Evolutionary conservation across 2,113 vertebrate genomes (phyloP).

Genomic region (Puntigrus tetrazona): DNA sequence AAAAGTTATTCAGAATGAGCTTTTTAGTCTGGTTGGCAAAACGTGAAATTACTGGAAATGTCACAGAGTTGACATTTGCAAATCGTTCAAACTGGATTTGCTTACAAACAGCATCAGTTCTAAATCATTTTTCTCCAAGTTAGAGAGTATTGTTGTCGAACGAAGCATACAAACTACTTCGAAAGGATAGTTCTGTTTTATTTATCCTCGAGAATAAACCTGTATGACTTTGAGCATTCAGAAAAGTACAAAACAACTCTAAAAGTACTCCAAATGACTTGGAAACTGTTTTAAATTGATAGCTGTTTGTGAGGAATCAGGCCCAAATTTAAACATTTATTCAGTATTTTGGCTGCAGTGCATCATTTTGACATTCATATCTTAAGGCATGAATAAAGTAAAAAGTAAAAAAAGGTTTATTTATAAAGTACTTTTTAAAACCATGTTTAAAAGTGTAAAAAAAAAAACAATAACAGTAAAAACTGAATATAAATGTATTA

Average conservation of each 20-base stretch:
- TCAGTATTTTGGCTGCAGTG: background rate
- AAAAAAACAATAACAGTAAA: background rate
- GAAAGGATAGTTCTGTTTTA: background rate
- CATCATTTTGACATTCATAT: background rate
- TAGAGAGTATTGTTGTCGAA: background rate
- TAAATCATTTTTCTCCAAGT: background rate
- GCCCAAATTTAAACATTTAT: background rate
- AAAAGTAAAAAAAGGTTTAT: background rate
- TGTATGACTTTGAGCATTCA: background rate
- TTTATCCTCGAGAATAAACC: background rate
- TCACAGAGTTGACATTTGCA: slow-evolving; percentile 50
- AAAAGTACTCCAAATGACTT: too few species aligned
- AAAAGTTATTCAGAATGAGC: background rate
- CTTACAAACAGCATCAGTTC: slow-evolving; percentile 9
- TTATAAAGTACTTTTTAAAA: background rate
- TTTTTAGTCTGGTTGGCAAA: background rate
- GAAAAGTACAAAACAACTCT: background rate
- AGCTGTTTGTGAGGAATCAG: background rate
- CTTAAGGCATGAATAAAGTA: background rate
- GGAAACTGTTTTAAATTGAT: too few species aligned
- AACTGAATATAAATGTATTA: too few species aligned
- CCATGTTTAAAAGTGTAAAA: background rate
- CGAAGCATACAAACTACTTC: background rate
- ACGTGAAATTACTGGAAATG: slow-evolving; percentile 16
- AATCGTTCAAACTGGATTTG: slow-evolving; percentile 15